Evolutionary conservation across 2,113 vertebrate species (phyloP), one percentile per base, ranked within the genome.

Genomic region (Phyllostomus discolor): DNA sequence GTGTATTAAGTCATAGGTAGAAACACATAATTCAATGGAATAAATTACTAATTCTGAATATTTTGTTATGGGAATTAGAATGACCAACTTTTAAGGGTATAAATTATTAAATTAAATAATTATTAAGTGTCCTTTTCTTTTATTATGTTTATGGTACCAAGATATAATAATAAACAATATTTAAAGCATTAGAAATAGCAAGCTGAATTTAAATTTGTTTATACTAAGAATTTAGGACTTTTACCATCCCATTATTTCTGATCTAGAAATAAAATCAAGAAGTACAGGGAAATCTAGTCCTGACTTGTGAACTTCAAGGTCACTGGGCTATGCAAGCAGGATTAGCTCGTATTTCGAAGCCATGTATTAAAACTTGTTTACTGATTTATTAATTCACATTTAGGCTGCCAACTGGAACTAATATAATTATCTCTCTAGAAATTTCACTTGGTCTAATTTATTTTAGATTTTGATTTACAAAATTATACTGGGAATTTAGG

Each of bases 71-170:
- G 66, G 50, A 83, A 79, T 69, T 90, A 75, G 41, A 88, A 81
- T 78, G 72, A 43, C 28, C 41, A 59, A 33, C 43, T 80, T 84
- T 84, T 92, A 33, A 91, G 9, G 9, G 5, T 59, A 54, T 73
- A 35, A 94, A 46, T 94, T 93, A 43, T 88, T 76, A 93, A 82
- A 75, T 87, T 22, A 73, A 88, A 82, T 79, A 86, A 69, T 95
- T 43, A 85, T 85, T 19, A 93, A 85, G 33, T 89, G 31, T 4
- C 46, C 28, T 91, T 94, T 85, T 33, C 43, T 69, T n/a, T 81
- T 38, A 84, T 92, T 46, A 84, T 92, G 78, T 90, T 86, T 81
- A 41, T 88, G 46, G 38, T 46, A 10, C 35, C 19, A 62, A n/a
- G 72, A 91, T 64, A 10, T 81, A 59, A 81, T 73, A 85, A 75